Evolutionary conservation across 64 coral and sea anemone genomes (phyloP), one percentile per base, ranked within the genome.

Genomic region (Montipora efflorescens): DNA sequence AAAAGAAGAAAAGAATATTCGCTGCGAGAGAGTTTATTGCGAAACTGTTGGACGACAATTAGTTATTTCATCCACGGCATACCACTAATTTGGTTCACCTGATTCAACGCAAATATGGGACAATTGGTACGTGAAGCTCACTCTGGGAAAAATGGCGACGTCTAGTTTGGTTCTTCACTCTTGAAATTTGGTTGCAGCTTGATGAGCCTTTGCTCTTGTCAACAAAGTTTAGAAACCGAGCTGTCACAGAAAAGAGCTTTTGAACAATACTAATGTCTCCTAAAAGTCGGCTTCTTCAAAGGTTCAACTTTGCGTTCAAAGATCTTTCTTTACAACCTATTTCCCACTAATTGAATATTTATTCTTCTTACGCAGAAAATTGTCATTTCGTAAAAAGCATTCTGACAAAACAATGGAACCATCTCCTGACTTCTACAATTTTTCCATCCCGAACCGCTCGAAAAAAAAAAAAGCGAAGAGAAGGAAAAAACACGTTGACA

Each of bases 351-450:
- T 86, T 86, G 82, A 86, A 86, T 86, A 86, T 86, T 86, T 86
- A 86, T 86, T 86, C 66, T 86, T 86, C 82, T 71, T 69, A 48
- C 82, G 67, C 82, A 47, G 79, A 86, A 86, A 86, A 86, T 86
- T 86, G 82, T 86, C 82, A 86, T 86, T 72, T 51, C 82, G 82
- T 72, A 95, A 95, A 90, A 95, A 90, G 89, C 93, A 95, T 92
- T 66, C 80, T 83, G 68, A 82, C 84, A 81, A 89, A 83, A 90
- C 80, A 95, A 83, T 84, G 59, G 57, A 85, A 90, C 89, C 67
- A 84, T 90, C 90, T 88, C 23, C 88, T 74, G 89, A 85, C 44
- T 81, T 69, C 67, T 50, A 59, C 74, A 50, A 83, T 81, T 84
- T 90, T 76, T 81, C 9, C 4, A 64, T 14, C 0, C 13, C 75